A percentile compares a stretch with the other conserved stretches of the same genome.
These are phyloP conservation scores for Sprattus sprattus DNA, from an alignment of 2,113 vertebrate species.

Conservation along the genomic window DNA sequence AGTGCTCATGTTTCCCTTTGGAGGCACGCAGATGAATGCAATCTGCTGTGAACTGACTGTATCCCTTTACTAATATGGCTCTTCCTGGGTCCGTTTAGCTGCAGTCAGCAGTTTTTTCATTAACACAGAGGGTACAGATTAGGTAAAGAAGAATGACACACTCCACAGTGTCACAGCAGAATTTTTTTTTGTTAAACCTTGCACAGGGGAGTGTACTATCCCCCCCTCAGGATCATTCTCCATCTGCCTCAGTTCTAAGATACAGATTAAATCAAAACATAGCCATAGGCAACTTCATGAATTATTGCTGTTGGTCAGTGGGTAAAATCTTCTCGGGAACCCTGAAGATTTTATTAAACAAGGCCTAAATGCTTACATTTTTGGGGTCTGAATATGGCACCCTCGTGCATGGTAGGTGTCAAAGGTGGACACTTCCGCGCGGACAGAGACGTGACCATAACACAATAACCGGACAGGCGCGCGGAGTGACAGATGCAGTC, in stretches of 20 bases:
- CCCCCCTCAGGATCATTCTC: slow-evolving; percentile 8
- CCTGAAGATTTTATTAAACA: not conserved
- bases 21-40: not conserved
- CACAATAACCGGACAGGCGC: slow-evolving; percentile 38
- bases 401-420: slow-evolving; percentile 20
- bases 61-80: slow-evolving; percentile 13
- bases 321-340: not conserved
- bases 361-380: not conserved
- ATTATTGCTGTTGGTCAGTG: not conserved
- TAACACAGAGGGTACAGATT: not conserved
- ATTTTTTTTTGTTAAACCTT: slow-evolving; percentile 5
- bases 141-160: not conserved
- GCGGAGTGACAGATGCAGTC: slow-evolving; percentile 60
- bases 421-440: slow-evolving; percentile 12
- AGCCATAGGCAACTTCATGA: not conserved
- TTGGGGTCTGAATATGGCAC: not conserved
- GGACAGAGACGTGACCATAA: slow-evolving; percentile 36
- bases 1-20: not conserved
- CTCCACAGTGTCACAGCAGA: not conserved
- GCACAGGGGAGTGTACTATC: not conserved
- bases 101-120: slow-evolving; percentile 8
- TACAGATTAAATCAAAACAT: not conserved
- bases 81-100: not conserved
- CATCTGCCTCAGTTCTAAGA: not conserved
- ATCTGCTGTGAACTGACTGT: slow-evolving; percentile 9